Percentiles rank a stretch among this genome's conserved stretches.
phyloP scores from a whole-genome alignment of 2,888 invertebrate genomes.

The Drosophila trichaetosa region DNA sequence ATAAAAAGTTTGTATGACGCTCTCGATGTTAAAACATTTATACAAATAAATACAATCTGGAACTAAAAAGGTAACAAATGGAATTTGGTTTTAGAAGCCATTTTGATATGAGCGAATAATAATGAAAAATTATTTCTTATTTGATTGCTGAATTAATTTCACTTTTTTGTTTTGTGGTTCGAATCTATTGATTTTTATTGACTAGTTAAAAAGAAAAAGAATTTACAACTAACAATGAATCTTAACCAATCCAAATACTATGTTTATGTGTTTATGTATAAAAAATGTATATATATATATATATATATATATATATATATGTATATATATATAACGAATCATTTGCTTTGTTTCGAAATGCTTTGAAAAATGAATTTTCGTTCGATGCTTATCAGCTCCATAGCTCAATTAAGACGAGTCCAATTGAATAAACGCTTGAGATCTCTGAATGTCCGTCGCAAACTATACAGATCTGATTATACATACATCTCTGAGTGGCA shows the following conservation, averaged over 20 bases:
- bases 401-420: conserved; percentile 51
- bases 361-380: conserved; percentile 6
- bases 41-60: not conserved
- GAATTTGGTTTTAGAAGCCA: not conserved
- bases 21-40: conserved; percentile 9
- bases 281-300: not conserved
- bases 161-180: not conserved
- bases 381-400: conserved; percentile 39
- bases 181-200: not conserved
- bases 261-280: not conserved
- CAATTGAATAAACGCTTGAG: conserved; percentile 31
- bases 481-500: not conserved
- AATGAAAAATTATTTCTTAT: not conserved
- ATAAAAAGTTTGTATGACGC: not conserved
- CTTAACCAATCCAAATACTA: conserved; percentile 1
- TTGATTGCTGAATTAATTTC: not conserved
- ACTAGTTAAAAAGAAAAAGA: not conserved
- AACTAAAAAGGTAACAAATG: not conserved
- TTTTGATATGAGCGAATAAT: not conserved
- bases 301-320: not conserved
- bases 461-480: not conserved
- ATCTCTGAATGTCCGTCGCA: conserved; percentile 7
- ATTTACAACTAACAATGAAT: conserved; percentile 5
- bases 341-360: conserved; percentile 16
- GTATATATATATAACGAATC: not conserved